These are phyloP conservation scores for Labroides dimidiatus DNA, from an alignment of 2,797 vertebrate species.

Conservation along the genomic window DNA sequence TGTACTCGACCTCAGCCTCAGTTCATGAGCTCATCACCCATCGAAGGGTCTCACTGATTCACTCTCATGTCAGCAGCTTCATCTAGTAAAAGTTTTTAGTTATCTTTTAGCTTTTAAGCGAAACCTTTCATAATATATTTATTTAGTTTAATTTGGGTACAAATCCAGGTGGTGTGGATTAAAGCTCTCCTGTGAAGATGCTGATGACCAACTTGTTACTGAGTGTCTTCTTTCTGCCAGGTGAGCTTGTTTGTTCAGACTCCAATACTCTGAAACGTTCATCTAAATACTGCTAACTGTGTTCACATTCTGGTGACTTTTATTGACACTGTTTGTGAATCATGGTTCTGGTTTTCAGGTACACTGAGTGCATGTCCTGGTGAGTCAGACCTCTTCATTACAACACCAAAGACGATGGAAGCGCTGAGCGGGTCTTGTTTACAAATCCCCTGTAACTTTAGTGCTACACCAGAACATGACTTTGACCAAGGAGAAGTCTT, in stretches of 20 bases:
- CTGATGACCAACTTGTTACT: neutral
- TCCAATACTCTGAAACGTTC: neutral
- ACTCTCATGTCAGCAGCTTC: too few species aligned
- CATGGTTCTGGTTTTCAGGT: slow-evolving; percentile 38
- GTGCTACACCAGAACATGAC: neutral
- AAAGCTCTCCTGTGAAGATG: neutral
- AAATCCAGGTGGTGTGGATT: neutral
- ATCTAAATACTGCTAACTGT: too few species aligned
- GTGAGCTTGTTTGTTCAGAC: neutral
- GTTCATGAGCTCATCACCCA: too few species aligned
- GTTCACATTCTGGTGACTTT: too few species aligned
- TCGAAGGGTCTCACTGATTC: too few species aligned
- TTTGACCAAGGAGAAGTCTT: accelerated
- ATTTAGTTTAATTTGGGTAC: too few species aligned
- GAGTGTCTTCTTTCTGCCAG: neutral
- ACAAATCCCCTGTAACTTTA: neutral
- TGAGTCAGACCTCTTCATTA: accelerated
- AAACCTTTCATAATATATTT: too few species aligned
- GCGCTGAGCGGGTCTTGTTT: neutral
- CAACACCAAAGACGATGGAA: slow-evolving; percentile 15
- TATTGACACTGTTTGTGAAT: too few species aligned
- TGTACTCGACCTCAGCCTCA: too few species aligned
- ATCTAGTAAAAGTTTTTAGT: too few species aligned
- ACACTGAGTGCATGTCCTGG: accelerated
- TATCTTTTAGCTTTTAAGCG: too few species aligned